phyloP scores from a whole-genome alignment of 2,888 invertebrate genomes.

The Lasius platythorax region DNA sequence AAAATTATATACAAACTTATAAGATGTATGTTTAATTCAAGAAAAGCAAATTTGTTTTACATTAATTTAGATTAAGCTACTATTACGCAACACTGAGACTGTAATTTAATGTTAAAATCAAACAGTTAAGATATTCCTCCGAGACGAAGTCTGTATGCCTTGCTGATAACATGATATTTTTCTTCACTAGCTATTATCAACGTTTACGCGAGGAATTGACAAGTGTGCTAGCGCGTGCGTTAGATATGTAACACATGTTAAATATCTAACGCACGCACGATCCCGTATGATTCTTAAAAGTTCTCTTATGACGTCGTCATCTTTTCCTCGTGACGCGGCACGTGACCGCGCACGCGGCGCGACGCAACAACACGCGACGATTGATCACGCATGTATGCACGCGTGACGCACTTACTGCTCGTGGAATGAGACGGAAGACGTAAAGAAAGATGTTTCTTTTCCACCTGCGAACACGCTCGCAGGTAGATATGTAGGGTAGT shows the following conservation, averaged over 20 bases:
- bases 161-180: not conserved
- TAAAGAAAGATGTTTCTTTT: constrained; percentile 48
- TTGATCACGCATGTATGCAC: constrained; percentile 78
- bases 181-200: not conserved
- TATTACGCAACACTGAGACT: not conserved
- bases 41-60: not conserved
- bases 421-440: not conserved
- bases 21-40: not conserved
- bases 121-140: not conserved
- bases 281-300: constrained; percentile 66
- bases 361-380: constrained; percentile 76
- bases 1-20: not conserved
- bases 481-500: constrained; percentile 17
- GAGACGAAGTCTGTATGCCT: not conserved
- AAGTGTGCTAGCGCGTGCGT: constrained; percentile 4
- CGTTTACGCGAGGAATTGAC: not conserved
- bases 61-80: not conserved
- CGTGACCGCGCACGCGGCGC: constrained; percentile 76
- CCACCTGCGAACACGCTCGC: constrained; percentile 56
- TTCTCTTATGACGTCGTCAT: constrained; percentile 67
- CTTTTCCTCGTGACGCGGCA: constrained; percentile 69
- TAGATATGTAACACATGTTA: not conserved
- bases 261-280: constrained; percentile 16
- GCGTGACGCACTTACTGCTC: constrained; percentile 50
- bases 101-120: constrained; percentile 1